Evolutionary conservation across 1,140 invertebrate genomes (phyloP).

Genomic region (Caenorhabditis brenneri): DNA sequence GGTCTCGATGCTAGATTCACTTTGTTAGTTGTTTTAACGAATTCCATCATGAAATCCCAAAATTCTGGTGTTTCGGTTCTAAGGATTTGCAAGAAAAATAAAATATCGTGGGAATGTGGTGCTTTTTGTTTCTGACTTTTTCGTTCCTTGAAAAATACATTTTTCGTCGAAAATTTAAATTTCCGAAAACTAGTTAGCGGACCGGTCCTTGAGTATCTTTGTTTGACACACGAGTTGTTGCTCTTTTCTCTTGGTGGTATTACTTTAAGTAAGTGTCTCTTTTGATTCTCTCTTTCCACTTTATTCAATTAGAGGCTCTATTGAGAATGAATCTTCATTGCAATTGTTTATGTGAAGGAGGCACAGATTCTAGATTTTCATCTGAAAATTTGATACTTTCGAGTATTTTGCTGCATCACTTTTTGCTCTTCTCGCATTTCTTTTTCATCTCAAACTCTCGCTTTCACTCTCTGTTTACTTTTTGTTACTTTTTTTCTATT

Average conservation of each 20-base stretch:
- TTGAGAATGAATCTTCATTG: not conserved
- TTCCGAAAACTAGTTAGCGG: not conserved
- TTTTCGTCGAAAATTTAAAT: too few species aligned
- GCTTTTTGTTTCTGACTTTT: not conserved
- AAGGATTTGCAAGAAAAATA: not conserved
- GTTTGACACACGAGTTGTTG: not conserved
- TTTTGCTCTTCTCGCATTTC: slow-evolving; percentile 2
- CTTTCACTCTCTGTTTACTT: not conserved
- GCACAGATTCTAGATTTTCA: not conserved
- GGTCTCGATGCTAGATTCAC: too few species aligned
- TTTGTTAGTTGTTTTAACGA: not conserved
- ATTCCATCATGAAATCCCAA: not conserved
- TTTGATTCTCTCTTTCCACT: not conserved
- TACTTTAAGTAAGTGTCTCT: slow-evolving; percentile 11
- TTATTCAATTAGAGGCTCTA: not conserved
- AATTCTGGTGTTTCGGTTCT: not conserved
- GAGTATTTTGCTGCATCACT: slow-evolving; percentile 27
- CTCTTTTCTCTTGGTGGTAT: not conserved
- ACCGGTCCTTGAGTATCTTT: not conserved
- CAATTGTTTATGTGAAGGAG: not conserved
- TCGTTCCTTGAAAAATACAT: not conserved
- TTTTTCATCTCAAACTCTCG: not conserved
- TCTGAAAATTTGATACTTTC: slow-evolving; percentile 21
- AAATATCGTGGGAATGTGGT: not conserved
- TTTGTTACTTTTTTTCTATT: not conserved